Evolutionary conservation across 2,888 invertebrate species (phyloP), one percentile per base, ranked within the genome.

Genomic region (Anthoptus insignis): DNA sequence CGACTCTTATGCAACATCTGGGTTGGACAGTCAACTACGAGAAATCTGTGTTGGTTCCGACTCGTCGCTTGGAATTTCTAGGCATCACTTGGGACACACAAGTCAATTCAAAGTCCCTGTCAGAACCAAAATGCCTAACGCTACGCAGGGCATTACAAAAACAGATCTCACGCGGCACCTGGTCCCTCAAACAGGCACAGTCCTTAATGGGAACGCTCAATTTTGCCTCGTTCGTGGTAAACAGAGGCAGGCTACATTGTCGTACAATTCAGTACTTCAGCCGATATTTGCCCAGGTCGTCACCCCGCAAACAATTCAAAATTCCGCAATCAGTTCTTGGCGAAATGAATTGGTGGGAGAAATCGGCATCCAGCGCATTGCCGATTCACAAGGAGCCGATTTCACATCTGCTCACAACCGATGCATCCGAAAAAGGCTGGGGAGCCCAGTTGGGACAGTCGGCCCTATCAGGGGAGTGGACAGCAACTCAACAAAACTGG

Each of bases 351-450:
- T 71, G 73, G 71, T 71, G 71, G 71, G 11, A 19, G 42, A 27
- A 67, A 45, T 47, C 64, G 32, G 24, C 42, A 2, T 24, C 13
- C 9, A 53, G 49, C 11, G 58, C 63, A 7, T 9, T 54, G n/a
- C 64, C 64, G 11, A 64, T 75, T 16, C 69, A 72, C 22, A 37
- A 49, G 7, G 63, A 52, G 1, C 61, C 58, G 5, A 45, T 67
- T 0, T 32, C 67, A 7, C 66, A 71, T 16, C 65, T 61, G 9
- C 42, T 74, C 21, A 67, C 67, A 6, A 73, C 72, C 1, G 73
- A 74, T 49, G 73, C 74, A 0, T 71, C 72, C 1, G 72, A 61
- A 6, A 11, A 57, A 11, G 71, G 59, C 0, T 67, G 68, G 71
- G 71, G 70, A 19, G 73, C 71, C 0, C 65, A 68, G 19, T n/a